Evolutionary conservation across 1,140 invertebrate species (phyloP).

Genomic region (Heliconius melpomene): DNA sequence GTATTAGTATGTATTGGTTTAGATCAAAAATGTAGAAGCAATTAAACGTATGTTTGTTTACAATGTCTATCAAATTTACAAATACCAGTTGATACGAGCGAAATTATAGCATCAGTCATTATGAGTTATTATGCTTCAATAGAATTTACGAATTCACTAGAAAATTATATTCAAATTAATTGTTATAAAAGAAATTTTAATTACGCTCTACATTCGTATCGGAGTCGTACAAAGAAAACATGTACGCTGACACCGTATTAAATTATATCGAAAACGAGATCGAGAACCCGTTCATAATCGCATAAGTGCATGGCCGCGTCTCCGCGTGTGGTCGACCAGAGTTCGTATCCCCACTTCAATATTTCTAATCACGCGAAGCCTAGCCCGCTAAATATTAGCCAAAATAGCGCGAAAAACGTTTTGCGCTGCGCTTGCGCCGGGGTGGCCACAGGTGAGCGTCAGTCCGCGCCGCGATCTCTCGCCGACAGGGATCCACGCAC

Average conservation of each 20-base stretch:
- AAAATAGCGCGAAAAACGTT: conserved; percentile 80
- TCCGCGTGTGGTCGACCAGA: conserved; percentile 50
- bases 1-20: conserved; percentile 43
- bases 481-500: conserved; percentile 69
- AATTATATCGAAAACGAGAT: conserved; percentile 49
- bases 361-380: conserved; percentile 71
- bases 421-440: conserved; percentile 70
- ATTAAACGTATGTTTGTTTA: conserved; percentile 37
- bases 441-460: conserved; percentile 71
- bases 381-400: conserved; percentile 78
- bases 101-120: conserved; percentile 12
- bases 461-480: conserved; percentile 72
- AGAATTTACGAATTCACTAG: background rate
- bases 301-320: conserved; percentile 37
- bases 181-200: background rate
- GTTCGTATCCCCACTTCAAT: conserved; percentile 56
- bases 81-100: conserved; percentile 27
- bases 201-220: background rate
- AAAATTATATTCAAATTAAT: background rate
- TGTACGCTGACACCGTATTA: conserved; percentile 27
- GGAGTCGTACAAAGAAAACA: background rate
- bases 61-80: conserved; percentile 39
- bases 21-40: conserved; percentile 32
- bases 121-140: background rate
- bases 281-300: conserved; percentile 38